These are phyloP conservation scores for Deilephila elpenor DNA, from an alignment of 2,888 invertebrate species.

Conservation along the genomic window DNA sequence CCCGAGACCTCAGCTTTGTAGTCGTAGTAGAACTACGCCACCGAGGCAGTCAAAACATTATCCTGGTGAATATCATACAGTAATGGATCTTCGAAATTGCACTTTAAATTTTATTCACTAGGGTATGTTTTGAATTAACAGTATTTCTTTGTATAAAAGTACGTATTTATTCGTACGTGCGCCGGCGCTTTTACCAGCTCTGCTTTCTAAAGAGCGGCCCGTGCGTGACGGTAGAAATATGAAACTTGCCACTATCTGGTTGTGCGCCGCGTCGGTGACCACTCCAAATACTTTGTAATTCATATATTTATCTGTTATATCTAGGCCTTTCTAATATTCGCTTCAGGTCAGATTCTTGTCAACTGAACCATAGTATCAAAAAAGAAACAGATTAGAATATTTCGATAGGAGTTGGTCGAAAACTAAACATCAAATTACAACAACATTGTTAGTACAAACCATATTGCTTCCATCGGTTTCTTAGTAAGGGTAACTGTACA, in stretches of 20 bases:
- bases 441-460: too few relatives aligned
- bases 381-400: too few relatives aligned
- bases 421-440: too few relatives aligned
- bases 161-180: constrained; percentile 6
- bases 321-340: not conserved
- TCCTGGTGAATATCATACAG: not conserved
- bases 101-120: not conserved
- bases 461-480: too few relatives aligned
- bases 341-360: too few relatives aligned
- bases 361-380: too few relatives aligned
- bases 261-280: not conserved
- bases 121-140: not conserved
- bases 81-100: not conserved
- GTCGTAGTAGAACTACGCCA: too few relatives aligned
- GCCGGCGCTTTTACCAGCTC: constrained; percentile 18
- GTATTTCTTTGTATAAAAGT: not conserved
- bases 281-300: not conserved
- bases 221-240: constrained; percentile 24
- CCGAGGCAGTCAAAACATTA: too few relatives aligned
- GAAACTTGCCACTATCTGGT: constrained; percentile 22
- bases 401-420: too few relatives aligned
- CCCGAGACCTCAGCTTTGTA: too few relatives aligned
- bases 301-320: not conserved
- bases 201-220: constrained; percentile 24
- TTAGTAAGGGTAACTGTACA: too few relatives aligned